Conservation (phyloP, 1,140 invertebrate genomes). For the Pomacea maculata region DNA sequence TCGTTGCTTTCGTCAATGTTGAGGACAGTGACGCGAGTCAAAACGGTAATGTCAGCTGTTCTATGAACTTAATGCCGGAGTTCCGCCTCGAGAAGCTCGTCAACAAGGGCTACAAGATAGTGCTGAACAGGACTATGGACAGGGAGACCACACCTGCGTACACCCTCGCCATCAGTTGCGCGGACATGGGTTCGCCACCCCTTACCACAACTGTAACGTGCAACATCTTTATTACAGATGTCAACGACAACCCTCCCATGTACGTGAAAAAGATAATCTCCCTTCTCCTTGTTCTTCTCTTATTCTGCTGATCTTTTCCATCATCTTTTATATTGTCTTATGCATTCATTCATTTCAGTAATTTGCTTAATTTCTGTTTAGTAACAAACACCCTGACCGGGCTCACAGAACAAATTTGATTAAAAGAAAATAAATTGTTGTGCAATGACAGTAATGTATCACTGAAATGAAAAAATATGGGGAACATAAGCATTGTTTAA, state of each 20-base stretch:
- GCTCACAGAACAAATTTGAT: no score
- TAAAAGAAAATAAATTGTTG: no score
- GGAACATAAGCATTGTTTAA: background rate
- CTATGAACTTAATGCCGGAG: conserved; percentile 24
- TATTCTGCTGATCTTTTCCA: background rate
- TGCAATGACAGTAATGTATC: background rate
- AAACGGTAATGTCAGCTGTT: conserved; percentile 47
- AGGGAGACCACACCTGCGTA: conserved; percentile 80
- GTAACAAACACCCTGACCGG: no score
- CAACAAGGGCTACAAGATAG: conserved; percentile 42
- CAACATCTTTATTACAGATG: conserved; percentile 74
- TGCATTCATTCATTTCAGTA: conserved; percentile 1
- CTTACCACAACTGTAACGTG: conserved; percentile 75
- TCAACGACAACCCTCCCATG: conserved; percentile 38
- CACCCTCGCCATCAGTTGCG: conserved; percentile 75
- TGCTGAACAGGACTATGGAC: conserved; percentile 71
- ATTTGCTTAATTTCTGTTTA: background rate
- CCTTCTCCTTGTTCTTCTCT: background rate
- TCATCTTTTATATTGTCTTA: background rate
- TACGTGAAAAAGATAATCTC: conserved; percentile 4
- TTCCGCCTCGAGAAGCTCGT: conserved; percentile 35
- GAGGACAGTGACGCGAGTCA: conserved; percentile 50
- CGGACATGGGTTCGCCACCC: conserved; percentile 39
- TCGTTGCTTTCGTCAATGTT: conserved; percentile 52
- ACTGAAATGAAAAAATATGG: background rate